phyloP scores from a whole-genome alignment of 1,140 invertebrate genomes.

The Radopholus similis region DNA sequence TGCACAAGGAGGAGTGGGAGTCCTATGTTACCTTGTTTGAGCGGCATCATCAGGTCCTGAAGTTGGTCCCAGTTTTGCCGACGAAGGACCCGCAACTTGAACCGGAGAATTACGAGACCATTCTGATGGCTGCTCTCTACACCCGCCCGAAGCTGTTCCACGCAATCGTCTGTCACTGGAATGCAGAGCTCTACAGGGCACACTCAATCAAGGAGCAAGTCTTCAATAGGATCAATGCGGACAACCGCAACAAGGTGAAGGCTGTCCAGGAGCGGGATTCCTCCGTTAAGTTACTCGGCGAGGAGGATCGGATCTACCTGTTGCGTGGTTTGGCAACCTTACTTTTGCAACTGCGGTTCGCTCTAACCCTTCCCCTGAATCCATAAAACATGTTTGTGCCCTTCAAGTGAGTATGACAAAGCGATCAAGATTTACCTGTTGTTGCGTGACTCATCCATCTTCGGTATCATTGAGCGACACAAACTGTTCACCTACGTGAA shows the following conservation, averaged over 20 bases:
- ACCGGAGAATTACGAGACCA: slow-evolving; percentile 86
- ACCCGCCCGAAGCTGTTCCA: slow-evolving; percentile 72
- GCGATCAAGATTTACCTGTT: slow-evolving; percentile 85
- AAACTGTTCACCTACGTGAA: slow-evolving; percentile 36
- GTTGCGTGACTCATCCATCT: slow-evolving; percentile 44
- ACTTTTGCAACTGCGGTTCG: background rate
- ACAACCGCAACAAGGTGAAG: slow-evolving; percentile 6
- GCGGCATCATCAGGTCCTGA: slow-evolving; percentile 74
- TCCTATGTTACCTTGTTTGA: slow-evolving; percentile 86
- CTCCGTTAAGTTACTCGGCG: background rate
- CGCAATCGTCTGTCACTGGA: slow-evolving; percentile 82
- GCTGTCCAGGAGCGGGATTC: background rate
- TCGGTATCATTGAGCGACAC: slow-evolving; percentile 51
- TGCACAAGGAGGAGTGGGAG: slow-evolving; percentile 82
- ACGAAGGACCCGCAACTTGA: slow-evolving; percentile 69
- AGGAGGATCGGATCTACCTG: background rate
- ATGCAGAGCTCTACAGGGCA: slow-evolving; percentile 76
- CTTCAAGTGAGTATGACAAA: slow-evolving; percentile 84
- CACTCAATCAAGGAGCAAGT: slow-evolving; percentile 33
- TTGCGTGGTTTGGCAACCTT: slow-evolving; percentile 10
- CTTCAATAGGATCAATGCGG: slow-evolving; percentile 61
- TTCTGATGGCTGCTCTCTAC: slow-evolving; percentile 86
- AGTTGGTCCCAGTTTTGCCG: slow-evolving; percentile 78
- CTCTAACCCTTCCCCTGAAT: background rate
- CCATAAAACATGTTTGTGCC: slow-evolving; percentile 72